Conservation (phyloP, 1,140 invertebrate genomes). For the Tetramorium parvispinum region DNA sequence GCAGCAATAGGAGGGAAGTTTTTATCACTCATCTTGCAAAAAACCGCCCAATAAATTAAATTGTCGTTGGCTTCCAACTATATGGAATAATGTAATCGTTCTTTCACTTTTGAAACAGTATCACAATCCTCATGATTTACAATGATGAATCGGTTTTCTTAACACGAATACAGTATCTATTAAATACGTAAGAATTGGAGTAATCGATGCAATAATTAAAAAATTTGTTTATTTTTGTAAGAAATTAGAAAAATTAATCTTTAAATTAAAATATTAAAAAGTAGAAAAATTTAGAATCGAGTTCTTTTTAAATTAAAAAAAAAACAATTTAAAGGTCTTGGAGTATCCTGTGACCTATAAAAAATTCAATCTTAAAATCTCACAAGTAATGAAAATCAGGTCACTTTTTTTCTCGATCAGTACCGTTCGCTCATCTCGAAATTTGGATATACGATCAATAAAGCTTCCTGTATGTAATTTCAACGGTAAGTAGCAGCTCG, state of each 20-base stretch:
- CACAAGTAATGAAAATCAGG: neutral
- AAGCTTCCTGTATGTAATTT: constrained; percentile 5
- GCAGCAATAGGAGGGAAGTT: constrained; percentile 8
- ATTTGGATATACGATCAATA: constrained; percentile 25
- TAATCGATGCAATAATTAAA: neutral
- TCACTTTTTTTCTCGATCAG: neutral
- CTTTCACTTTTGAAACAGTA: constrained; percentile 38
- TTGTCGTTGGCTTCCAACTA: constrained; percentile 26
- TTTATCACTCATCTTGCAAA: constrained; percentile 50
- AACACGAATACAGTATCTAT: neutral
- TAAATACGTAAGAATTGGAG: neutral
- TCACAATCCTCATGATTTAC: neutral
- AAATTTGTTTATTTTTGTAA: too few species aligned
- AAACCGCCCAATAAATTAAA: constrained; percentile 45
- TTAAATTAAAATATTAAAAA: neutral
- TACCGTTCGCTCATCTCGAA: neutral
- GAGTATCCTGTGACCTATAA: neutral
- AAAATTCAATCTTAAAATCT: neutral
- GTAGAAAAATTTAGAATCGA: neutral
- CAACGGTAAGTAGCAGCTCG: neutral
- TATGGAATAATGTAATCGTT: constrained; percentile 55
- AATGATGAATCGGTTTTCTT: neutral
- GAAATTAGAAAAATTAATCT: constrained; percentile 8
- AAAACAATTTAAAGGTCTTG: neutral
- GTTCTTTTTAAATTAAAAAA: neutral